Evolutionary conservation across 2,888 invertebrate genomes (phyloP).

Genomic region (Drosophila mimetica): DNA sequence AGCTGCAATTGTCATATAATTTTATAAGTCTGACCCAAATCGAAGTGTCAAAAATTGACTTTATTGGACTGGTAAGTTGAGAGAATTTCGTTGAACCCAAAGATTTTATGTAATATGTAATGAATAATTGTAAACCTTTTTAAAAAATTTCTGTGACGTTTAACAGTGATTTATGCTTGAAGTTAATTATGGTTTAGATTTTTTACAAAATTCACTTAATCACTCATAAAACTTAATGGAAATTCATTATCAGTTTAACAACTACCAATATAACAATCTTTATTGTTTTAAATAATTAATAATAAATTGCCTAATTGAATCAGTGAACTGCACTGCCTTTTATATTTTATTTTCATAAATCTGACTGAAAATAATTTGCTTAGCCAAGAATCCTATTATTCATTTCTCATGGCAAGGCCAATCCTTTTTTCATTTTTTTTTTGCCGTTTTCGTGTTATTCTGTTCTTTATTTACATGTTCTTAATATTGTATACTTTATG

Average conservation of each 20-base stretch:
- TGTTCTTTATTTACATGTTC: background rate
- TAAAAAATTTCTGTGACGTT: background rate
- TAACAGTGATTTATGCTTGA: background rate
- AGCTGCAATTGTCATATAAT: conserved; percentile 42
- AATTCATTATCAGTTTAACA: conserved; percentile 1
- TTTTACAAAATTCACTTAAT: conserved; percentile 2
- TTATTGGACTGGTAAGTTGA: conserved; percentile 18
- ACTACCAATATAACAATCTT: background rate
- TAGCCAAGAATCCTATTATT: background rate
- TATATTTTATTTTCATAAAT: background rate
- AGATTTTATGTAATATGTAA: background rate
- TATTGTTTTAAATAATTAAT: conserved; percentile 6
- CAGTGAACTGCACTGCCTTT: background rate
- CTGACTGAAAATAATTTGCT: background rate
- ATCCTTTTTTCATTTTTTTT: conserved; percentile 3
- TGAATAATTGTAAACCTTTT: background rate
- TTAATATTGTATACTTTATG: background rate
- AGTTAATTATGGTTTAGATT: background rate
- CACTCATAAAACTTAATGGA: conserved; percentile 17
- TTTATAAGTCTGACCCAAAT: conserved; percentile 27
- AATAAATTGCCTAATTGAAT: conserved; percentile 1
- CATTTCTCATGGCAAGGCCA: conserved; percentile 15
- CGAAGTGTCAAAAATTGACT: conserved; percentile 16
- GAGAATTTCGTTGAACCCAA: background rate
- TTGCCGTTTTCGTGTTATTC: background rate